Conservation (phyloP, 2,113 vertebrate genomes). For the Salvelinus alpinus region DNA sequence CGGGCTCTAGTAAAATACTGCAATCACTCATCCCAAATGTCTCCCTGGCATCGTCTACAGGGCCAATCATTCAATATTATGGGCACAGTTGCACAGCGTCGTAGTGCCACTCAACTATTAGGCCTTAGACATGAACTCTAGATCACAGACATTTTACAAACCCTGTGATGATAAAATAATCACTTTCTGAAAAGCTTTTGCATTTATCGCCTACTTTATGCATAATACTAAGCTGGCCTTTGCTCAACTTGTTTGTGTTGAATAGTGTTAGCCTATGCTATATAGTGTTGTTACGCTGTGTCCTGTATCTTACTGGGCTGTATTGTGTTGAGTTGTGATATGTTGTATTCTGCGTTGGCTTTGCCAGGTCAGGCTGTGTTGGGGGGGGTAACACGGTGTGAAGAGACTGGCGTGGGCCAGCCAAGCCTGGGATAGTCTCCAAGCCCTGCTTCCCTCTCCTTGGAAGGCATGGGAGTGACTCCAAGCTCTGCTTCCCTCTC, state of each 20-base stretch:
- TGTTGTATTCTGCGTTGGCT: background rate
- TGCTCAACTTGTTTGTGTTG: conserved; percentile 2
- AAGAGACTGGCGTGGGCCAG: conserved; percentile 22
- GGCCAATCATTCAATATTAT: conserved; percentile 1
- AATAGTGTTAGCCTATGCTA: conserved; percentile 20
- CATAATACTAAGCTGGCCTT: background rate
- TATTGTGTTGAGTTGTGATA: too few species aligned
- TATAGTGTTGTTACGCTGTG: background rate
- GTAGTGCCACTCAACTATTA: background rate
- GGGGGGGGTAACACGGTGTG: conserved; percentile 31
- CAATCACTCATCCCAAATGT: background rate
- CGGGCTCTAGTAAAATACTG: background rate
- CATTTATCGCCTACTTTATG: background rate
- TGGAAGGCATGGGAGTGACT: too few species aligned
- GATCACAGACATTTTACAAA: background rate
- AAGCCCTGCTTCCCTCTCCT: too few species aligned
- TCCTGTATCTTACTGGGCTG: background rate
- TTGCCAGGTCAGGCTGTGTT: conserved; percentile 15
- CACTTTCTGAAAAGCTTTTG: background rate
- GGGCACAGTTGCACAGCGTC: background rate
- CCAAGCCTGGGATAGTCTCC: too few species aligned
- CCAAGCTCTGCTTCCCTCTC: background rate
- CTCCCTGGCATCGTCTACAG: background rate
- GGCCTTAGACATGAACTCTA: background rate
- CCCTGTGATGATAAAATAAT: background rate